Base-by-base conservation (phyloP, 92 coral and sea anemone species). In the Parazoanthus atlanticus region DNA sequence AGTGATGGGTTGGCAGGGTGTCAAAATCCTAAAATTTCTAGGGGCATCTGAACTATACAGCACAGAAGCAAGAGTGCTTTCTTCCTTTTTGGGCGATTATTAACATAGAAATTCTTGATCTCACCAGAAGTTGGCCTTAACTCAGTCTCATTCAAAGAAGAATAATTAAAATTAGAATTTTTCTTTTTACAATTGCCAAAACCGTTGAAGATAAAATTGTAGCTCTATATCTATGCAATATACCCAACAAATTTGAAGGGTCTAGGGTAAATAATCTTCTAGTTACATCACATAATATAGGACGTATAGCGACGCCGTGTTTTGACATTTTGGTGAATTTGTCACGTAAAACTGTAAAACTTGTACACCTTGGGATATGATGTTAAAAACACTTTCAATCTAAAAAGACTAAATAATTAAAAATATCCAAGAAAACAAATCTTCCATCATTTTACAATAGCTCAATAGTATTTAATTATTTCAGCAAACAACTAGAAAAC, bases 171-270 rank as follows among this genome's bases (percentile, higher is more conserved):
- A 49, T 79, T 3, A 17, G 10, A n/a, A 41, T 23, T 54, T 75
- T 79, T 54, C 67, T 54, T 79, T 79, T 52, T 54, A 79, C 26
- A 79, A 29, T 54, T 52, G 84, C 0, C 84, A 54, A 79, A 79
- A 79, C 84, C 52, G 84, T 79, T 54, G 71, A 28, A 79, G 71
- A 79, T 71, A 79, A 79, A 79, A 71, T 79, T 79, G 84, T 79
- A 49, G 84, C 84, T 33, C 84, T 79, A 54, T 79, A 79, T 52
- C 84, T 79, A 33, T 79, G 84, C 84, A 49, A 79, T 52, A 3
- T 79, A 79, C 46, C 54, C 84, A 79, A 10, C 84, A 79, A 79
- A 79, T 79, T 52, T 79, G 84, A 79, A 79, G 84, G 84, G 26
- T 79, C 19, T 52, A 29, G 84, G 84, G 70, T 79, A 31, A 49